Evolutionary conservation across 2,113 vertebrate genomes (phyloP).

Genomic region (Arothron firmamentum): DNA sequence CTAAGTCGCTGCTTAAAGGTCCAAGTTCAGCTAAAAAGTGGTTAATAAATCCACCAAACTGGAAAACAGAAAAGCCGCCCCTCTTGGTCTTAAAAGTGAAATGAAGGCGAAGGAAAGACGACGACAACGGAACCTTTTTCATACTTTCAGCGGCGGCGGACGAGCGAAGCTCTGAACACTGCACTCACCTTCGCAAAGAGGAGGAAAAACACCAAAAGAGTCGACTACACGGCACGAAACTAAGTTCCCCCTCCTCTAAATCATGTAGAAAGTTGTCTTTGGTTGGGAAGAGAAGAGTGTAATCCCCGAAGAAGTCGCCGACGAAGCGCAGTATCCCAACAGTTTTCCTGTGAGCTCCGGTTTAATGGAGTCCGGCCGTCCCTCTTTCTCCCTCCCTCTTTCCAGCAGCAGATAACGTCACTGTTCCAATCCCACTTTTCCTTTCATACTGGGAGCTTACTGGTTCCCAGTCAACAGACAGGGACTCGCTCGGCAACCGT

Average conservation of each 20-base stretch:
- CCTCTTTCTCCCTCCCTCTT: conserved; percentile 53
- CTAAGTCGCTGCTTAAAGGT: not conserved
- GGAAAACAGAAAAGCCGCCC: too few species aligned
- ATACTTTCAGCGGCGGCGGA: conserved; percentile 28
- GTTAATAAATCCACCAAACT: too few species aligned
- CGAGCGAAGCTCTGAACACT: conserved; percentile 26
- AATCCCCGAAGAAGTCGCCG: conserved; percentile 49
- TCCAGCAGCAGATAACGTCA: conserved; percentile 69
- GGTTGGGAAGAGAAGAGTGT: conserved; percentile 32
- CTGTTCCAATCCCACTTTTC: conserved; percentile 72
- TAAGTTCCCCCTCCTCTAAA: conserved; percentile 39
- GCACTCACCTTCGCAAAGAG: conserved; percentile 75
- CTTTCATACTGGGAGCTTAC: conserved; percentile 57
- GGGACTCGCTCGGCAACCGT: too few species aligned
- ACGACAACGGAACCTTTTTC: conserved; percentile 2
- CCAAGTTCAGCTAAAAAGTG: not conserved
- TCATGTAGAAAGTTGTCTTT: conserved; percentile 39
- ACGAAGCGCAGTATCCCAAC: conserved; percentile 73
- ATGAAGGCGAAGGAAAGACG: not conserved
- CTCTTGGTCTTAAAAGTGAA: not conserved
- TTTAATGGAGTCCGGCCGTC: conserved; percentile 79
- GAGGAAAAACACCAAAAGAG: conserved; percentile 43
- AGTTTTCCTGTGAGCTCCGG: conserved; percentile 65
- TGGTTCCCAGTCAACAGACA: conserved; percentile 3
- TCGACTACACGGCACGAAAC: conserved; percentile 43